A percentile compares a stretch with the other conserved stretches of the same genome.
phyloP scores from a whole-genome alignment of 2,888 invertebrate species.

The Aradus depressus region DNA sequence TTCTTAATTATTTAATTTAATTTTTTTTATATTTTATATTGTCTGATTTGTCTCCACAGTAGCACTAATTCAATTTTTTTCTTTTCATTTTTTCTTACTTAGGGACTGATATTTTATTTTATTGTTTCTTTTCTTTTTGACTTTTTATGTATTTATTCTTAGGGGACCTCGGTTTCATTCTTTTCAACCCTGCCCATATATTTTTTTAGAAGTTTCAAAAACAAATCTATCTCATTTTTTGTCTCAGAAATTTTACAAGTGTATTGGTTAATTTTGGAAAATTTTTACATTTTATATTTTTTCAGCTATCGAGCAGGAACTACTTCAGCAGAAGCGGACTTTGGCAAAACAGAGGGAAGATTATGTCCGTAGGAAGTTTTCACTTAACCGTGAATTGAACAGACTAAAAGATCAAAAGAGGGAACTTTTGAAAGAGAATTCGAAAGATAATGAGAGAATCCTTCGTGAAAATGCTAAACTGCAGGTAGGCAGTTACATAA shows the following conservation, averaged over 20 bases:
- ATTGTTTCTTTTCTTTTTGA: not conserved
- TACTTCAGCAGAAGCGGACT: slow-evolving; percentile 70
- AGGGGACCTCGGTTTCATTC: too few species aligned
- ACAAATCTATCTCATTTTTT: not conserved
- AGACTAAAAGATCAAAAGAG: slow-evolving; percentile 66
- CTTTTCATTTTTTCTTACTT: too few species aligned
- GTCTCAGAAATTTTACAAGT: too few species aligned
- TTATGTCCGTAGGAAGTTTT: slow-evolving; percentile 61
- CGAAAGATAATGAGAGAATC: slow-evolving; percentile 58
- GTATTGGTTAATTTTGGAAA: too few species aligned
- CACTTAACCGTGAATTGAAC: slow-evolving; percentile 65
- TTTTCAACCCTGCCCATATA: too few species aligned
- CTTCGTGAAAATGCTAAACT: slow-evolving; percentile 72
- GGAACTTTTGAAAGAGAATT: slow-evolving; percentile 59
- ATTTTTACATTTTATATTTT: too few species aligned
- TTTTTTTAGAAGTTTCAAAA: not conserved
- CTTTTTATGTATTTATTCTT: too few species aligned
- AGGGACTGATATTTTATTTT: not conserved
- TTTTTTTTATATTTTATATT: not conserved
- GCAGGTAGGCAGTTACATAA: slow-evolving; percentile 49
- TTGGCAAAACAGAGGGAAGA: slow-evolving; percentile 69
- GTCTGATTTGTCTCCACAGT: not conserved
- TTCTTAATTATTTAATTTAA: too few species aligned
- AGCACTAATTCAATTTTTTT: not conserved
- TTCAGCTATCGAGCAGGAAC: slow-evolving; percentile 65